Conservation (phyloP, 2,113 vertebrate species). For the Saimiri boliviensis region DNA sequence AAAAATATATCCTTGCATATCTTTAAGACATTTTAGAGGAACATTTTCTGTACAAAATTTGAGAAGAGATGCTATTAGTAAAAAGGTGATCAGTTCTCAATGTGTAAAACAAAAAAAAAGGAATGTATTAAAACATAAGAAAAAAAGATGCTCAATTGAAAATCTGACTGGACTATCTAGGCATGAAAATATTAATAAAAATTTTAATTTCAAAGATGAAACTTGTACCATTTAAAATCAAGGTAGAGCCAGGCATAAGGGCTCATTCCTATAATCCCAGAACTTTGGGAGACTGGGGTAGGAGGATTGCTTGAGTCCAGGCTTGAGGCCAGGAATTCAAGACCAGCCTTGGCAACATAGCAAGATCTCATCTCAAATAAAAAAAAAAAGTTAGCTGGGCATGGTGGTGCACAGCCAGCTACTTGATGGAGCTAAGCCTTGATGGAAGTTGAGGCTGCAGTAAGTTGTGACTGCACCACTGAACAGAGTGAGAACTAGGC, state of each 20-base stretch:
- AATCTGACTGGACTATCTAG: not conserved
- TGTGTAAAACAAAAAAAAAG: not conserved
- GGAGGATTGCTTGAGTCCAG: not conserved
- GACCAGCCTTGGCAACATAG: not conserved
- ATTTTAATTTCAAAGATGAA: not conserved
- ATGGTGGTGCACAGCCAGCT: not conserved
- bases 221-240: not conserved
- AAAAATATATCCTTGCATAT: not conserved
- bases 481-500: too few relatives aligned
- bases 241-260: fast-evolving
- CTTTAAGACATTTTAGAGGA: slow-evolving; percentile 1
- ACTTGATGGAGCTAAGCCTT: not conserved
- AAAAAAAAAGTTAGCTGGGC: not conserved
- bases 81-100: not conserved
- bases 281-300: not conserved
- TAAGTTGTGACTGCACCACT: not conserved
- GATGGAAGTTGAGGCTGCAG: not conserved
- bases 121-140: not conserved
- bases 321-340: not conserved
- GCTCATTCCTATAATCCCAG: not conserved
- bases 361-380: not conserved
- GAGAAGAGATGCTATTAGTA: not conserved
- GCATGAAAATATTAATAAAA: not conserved
- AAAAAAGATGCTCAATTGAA: not conserved
- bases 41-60: not conserved